Evolutionary conservation across 2,113 vertebrate species (phyloP).

Genomic region (Galbula dea): DNA sequence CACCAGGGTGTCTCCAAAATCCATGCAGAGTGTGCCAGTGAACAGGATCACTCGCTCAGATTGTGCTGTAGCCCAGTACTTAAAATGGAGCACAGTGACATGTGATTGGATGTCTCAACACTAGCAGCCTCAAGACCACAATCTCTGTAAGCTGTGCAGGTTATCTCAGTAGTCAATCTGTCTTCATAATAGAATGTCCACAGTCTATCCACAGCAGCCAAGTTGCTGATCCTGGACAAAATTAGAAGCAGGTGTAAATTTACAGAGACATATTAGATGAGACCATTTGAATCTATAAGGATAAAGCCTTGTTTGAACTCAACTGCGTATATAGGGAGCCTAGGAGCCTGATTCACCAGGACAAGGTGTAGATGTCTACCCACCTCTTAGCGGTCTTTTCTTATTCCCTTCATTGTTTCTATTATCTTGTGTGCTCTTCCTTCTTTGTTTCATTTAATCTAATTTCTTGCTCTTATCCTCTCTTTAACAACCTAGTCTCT

Average conservation of each 20-base stretch:
- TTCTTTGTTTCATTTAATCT: neutral
- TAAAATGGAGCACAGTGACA: neutral
- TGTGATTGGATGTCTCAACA: neutral
- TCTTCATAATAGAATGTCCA: neutral
- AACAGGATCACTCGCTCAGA: neutral
- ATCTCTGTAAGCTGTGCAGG: neutral
- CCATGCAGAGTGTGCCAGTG: neutral
- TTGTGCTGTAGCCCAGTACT: neutral
- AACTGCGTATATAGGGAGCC: neutral
- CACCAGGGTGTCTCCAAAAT: neutral
- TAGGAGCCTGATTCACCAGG: neutral
- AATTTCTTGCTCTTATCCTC: neutral
- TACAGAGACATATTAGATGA: neutral
- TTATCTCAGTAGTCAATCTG: neutral
- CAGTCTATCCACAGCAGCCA: neutral
- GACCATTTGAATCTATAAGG: neutral
- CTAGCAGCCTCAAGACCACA: neutral
- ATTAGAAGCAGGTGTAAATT: neutral
- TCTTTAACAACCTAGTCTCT: neutral
- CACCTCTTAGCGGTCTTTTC: neutral
- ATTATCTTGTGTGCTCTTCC: neutral
- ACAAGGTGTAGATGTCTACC: neutral
- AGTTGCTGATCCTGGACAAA: neutral
- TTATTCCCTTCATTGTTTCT: neutral
- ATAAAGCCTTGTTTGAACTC: neutral